A percentile compares a stretch with the other conserved stretches of the same genome.
phyloP scores from a whole-genome alignment of 2,888 invertebrate genomes.

The Empis livida region DNA sequence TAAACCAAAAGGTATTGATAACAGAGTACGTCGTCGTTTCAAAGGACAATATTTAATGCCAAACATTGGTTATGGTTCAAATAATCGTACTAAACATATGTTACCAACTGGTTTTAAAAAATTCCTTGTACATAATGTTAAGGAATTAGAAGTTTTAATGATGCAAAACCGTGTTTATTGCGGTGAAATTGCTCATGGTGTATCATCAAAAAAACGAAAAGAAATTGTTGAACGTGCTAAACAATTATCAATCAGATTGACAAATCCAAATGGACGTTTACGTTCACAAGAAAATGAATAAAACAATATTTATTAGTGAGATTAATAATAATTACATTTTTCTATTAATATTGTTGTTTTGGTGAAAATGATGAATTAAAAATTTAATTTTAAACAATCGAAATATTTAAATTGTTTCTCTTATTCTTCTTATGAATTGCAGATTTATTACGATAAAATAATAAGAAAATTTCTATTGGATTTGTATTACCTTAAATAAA shows the following conservation, averaged over 20 bases:
- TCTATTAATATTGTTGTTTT: no score
- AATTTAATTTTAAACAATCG: no score
- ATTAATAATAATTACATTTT: no score
- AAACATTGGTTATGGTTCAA: slow-evolving; percentile 96
- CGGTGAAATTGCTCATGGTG: slow-evolving; percentile 95
- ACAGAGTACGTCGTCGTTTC: slow-evolving; percentile 96
- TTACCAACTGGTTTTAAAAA: slow-evolving; percentile 96
- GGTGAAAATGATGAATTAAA: no score
- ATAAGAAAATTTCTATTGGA: no score
- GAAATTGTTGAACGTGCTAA: slow-evolving; percentile 92
- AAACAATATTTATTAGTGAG: background rate
- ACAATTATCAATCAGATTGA: slow-evolving; percentile 87
- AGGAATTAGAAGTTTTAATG: slow-evolving; percentile 94
- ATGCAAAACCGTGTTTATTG: slow-evolving; percentile 98
- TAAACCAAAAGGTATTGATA: slow-evolving; percentile 99
- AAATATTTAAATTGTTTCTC: no score
- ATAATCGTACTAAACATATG: slow-evolving; percentile 90
- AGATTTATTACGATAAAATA: no score
- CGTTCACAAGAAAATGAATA: slow-evolving; percentile 64
- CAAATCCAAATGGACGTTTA: slow-evolving; percentile 91
- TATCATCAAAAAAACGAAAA: slow-evolving; percentile 96
- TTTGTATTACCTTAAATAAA: no score
- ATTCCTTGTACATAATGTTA: slow-evolving; percentile 78
- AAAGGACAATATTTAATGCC: slow-evolving; percentile 99
- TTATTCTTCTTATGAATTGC: no score